Percentiles rank a stretch among this genome's conserved stretches.
Evolutionary conservation across 2,888 invertebrate species (phyloP).

Genomic region (Stenodera caucasica): DNA sequence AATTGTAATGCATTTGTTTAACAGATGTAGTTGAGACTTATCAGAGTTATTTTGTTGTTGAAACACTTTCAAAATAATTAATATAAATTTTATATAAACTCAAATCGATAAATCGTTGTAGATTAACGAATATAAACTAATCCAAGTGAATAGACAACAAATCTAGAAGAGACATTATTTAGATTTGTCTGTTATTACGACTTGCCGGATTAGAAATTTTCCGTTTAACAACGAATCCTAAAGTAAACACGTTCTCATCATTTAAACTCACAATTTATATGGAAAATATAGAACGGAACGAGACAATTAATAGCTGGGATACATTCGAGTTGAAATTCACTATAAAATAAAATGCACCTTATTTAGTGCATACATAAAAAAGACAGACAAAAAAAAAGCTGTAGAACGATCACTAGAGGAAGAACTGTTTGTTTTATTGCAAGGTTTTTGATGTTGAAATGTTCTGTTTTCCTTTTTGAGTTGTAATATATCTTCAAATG

Average conservation of each 20-base stretch:
- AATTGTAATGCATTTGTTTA: slow-evolving; percentile 5
- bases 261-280: background rate
- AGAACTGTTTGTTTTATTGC: background rate
- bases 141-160: too few species aligned
- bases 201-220: background rate
- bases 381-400: background rate
- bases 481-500: background rate
- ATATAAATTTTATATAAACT: too few species aligned
- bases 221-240: background rate
- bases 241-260: background rate
- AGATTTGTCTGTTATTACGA: background rate
- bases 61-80: background rate
- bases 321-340: background rate
- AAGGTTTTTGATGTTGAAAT: background rate
- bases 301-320: background rate
- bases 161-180: too few species aligned
- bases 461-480: background rate
- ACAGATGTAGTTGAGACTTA: slow-evolving; percentile 1
- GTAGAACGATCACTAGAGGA: background rate
- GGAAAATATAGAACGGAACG: background rate
- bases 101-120: too few species aligned
- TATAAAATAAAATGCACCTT: background rate
- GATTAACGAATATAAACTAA: too few species aligned
- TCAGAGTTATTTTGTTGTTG: background rate
- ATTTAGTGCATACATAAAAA: background rate